Percentiles rank a stretch among this genome's conserved stretches.
Conservation (phyloP, 2,797 vertebrate genomes). For the Sciurus vulgaris region DNA sequence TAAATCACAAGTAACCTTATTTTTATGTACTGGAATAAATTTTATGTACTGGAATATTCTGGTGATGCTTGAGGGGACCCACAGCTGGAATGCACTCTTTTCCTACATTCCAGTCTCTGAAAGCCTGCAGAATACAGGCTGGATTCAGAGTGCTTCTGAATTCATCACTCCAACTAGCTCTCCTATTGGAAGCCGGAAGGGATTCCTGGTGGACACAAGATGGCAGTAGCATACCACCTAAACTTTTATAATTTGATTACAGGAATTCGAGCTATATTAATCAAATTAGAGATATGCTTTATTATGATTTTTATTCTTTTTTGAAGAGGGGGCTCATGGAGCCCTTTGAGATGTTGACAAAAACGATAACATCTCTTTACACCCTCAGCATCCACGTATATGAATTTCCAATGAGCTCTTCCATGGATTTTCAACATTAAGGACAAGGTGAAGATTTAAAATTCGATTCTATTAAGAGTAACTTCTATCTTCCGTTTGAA, state of each 20-base stretch:
- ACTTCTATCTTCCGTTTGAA: not conserved
- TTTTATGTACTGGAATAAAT: not conserved
- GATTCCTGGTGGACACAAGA: slow-evolving; percentile 57
- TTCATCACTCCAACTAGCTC: not conserved
- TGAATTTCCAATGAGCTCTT: not conserved
- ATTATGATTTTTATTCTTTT: not conserved
- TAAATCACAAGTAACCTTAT: not conserved
- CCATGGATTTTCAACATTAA: not conserved
- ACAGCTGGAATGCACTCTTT: not conserved
- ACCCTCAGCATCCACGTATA: not conserved
- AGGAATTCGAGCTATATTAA: not conserved
- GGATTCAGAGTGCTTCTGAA: not conserved
- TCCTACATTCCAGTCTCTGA: not conserved
- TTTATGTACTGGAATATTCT: not conserved
- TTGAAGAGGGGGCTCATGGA: not conserved
- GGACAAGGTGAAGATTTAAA: not conserved
- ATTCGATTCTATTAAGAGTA: not conserved
- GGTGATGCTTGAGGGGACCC: not conserved
- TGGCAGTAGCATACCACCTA: slow-evolving; percentile 77
- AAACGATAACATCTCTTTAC: not conserved
- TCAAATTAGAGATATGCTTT: not conserved
- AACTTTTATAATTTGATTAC: not conserved
- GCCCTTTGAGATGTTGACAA: not conserved
- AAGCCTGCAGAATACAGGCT: not conserved
- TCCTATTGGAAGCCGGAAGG: not conserved